phyloP scores from a whole-genome alignment of 1,140 invertebrate species.

The Sesamia nonagrioides region DNA sequence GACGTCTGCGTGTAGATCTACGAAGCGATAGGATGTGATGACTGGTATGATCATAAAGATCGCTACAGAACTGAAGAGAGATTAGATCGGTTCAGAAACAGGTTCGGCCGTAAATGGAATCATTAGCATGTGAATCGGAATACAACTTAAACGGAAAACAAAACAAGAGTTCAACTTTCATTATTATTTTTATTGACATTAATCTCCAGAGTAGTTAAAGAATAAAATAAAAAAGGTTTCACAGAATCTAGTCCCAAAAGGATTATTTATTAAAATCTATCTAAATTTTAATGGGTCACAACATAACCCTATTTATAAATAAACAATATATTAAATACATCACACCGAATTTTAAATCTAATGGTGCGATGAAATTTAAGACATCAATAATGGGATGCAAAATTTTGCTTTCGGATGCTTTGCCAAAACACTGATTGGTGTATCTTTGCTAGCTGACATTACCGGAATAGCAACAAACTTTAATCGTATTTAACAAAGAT shows the following conservation, averaged over 20 bases:
- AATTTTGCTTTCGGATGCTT: slow-evolving; percentile 11
- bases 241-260: slow-evolving; percentile 48
- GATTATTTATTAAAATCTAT: slow-evolving; percentile 55
- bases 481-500: not conserved
- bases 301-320: slow-evolving; percentile 37
- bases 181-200: slow-evolving; percentile 50
- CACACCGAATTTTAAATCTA: slow-evolving; percentile 40
- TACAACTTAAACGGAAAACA: not conserved
- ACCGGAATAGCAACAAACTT: not conserved
- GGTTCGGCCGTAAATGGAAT: too few relatives aligned
- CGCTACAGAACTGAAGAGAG: too few relatives aligned
- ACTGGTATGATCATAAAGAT: too few relatives aligned
- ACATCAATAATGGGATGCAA: slow-evolving; percentile 11
- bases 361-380: slow-evolving; percentile 22
- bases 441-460: not conserved
- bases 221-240: slow-evolving; percentile 46
- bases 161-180: not conserved
- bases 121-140: not conserved
- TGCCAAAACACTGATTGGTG: slow-evolving; percentile 11
- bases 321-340: slow-evolving; percentile 40
- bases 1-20: too few relatives aligned
- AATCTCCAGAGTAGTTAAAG: slow-evolving; percentile 46
- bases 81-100: too few relatives aligned
- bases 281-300: slow-evolving; percentile 45
- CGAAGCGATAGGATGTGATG: too few relatives aligned